Base-by-base conservation (phyloP, 2,797 vertebrate genomes). In the Melopsittacus undulatus region DNA sequence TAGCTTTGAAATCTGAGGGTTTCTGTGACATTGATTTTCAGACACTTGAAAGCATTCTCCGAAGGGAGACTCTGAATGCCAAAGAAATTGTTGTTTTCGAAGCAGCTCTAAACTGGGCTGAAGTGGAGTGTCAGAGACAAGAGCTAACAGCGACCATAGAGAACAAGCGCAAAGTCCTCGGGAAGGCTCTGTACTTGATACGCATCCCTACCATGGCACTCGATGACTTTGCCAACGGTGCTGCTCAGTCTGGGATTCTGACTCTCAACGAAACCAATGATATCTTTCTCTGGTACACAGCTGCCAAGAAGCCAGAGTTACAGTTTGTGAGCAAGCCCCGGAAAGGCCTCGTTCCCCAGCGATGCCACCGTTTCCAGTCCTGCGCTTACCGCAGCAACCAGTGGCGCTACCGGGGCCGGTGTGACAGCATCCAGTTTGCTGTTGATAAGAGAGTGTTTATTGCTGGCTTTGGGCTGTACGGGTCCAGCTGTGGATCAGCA, bases 41-140 rank as follows among this genome's bases (percentile, higher is more conserved):
- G 97, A 99, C 99, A 2, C 98, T 99, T 83, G 99, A 99, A 98
- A 99, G 99, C 96, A 99, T 99, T 96, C 98, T 99, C 89, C 98
- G 98, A 93, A 98, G 99, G 95, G 99, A 99, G 98, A 99, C 99
- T 62, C 98, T 99, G 98, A 99, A 99, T 63, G 98, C 99, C 98
- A 99, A 99, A 98, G 99, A 99, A 98, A 99, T 99, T 20, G 98
- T 99, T 30, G 99, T 99, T 94, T 99, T 99, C 7, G 99, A 99
- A 97, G 99, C 99, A 1, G 99, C 98, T 19, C 98, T 99, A 89
- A 98, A 94, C 97, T 99, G 99, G 99, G 99, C 99, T 3, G 99
- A 99, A 86, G 99, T 99, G n/a, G 99, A 99, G 95, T 99, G 99
- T 96, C 99, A 99, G 95, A 98, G 99, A 48, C 98, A 98, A 76